phyloP scores from a whole-genome alignment of 2,797 vertebrate species.

The Petrocephalus schoutedeni region DNA sequence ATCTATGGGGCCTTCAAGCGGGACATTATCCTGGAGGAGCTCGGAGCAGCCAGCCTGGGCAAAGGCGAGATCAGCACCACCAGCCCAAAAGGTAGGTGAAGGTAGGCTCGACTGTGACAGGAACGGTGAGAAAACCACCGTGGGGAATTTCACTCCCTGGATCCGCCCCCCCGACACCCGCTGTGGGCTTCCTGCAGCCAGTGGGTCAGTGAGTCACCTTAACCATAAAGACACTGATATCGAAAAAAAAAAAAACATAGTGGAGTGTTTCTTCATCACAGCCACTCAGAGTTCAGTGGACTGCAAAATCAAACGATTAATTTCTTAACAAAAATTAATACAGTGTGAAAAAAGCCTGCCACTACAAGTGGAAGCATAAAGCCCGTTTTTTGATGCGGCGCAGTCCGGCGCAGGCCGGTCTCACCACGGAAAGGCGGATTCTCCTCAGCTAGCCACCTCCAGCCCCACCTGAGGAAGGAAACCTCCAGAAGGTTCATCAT shows the following conservation, averaged over 20 bases:
- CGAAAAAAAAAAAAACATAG: neutral
- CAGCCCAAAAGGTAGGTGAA: neutral
- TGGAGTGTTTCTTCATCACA: neutral
- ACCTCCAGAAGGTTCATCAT: neutral
- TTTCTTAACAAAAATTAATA: conserved; percentile 11
- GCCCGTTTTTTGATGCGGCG: neutral
- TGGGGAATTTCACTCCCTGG: neutral
- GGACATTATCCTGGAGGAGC: neutral
- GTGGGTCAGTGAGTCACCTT: conserved; percentile 10
- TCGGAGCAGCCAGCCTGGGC: neutral
- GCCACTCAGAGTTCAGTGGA: neutral
- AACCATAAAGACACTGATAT: neutral
- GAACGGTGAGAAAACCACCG: neutral
- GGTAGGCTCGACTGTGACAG: neutral
- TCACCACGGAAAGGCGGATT: neutral
- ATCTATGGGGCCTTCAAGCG: neutral
- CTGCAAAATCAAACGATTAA: conserved; percentile 5
- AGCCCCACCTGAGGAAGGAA: neutral
- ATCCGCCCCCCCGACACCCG: neutral
- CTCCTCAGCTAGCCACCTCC: neutral
- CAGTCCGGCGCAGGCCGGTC: neutral
- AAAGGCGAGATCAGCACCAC: neutral
- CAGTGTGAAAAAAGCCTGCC: conserved; percentile 4
- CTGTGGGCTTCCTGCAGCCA: neutral
- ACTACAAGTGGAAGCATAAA: conserved; percentile 7